A percentile compares a stretch with the other conserved stretches of the same genome.
Evolutionary conservation across 53 echinoderm and acorn worm genomes (phyloP).

Genomic region (Holothuria scabra): DNA sequence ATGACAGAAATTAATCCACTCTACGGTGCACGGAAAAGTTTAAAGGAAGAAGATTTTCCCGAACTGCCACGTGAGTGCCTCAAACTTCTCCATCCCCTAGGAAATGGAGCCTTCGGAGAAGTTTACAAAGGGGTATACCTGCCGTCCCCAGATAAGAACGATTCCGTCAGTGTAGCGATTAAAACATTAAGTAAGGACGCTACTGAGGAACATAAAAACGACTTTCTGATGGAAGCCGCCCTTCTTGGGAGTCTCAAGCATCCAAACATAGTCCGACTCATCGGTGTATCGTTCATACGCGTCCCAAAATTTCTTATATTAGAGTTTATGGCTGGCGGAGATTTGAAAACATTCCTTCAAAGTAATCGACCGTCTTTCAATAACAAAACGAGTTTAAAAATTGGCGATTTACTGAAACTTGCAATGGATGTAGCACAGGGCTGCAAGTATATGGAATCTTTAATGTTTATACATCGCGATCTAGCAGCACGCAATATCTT

Average conservation of each 20-base stretch:
- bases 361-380: constrained; percentile 67
- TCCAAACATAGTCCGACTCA: constrained; percentile 77
- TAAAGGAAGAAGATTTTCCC: constrained; percentile 36
- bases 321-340: constrained; percentile 93
- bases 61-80: constrained; percentile 20
- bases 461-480: constrained; percentile 88
- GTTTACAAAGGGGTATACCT: constrained; percentile 83
- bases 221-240: constrained; percentile 95
- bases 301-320: constrained; percentile 86
- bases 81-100: constrained; percentile 59
- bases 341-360: constrained; percentile 88
- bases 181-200: constrained; percentile 56
- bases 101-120: constrained; percentile 93
- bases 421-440: constrained; percentile 82
- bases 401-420: constrained; percentile 72
- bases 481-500: constrained; percentile 92
- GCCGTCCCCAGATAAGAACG: constrained; percentile 59
- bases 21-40: constrained; percentile 3
- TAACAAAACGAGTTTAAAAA: constrained; percentile 53
- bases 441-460: constrained; percentile 79
- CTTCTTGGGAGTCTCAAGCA: constrained; percentile 91
- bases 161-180: constrained; percentile 77
- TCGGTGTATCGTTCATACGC: constrained; percentile 88
- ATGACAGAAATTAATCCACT: constrained; percentile 43
- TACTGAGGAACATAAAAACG: constrained; percentile 80